Evolutionary conservation across 2,888 invertebrate species (phyloP).

Genomic region (Philopedon plagiatum): DNA sequence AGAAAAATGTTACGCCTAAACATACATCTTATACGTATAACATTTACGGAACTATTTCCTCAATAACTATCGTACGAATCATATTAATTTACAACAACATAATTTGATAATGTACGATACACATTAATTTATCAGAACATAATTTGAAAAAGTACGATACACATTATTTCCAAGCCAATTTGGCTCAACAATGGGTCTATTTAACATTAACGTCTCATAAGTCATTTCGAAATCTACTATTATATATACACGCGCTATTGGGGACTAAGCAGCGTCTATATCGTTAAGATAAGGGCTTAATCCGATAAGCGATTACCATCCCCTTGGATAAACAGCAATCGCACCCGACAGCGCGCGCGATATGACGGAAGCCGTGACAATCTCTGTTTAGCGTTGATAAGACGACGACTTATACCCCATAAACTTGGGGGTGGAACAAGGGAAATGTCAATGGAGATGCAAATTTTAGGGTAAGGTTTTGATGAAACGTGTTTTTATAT

Average conservation of each 20-base stretch:
- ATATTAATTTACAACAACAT: too few relatives aligned
- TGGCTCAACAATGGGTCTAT: neutral
- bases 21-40: too few relatives aligned
- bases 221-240: slow-evolving; percentile 38
- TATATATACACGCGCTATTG: slow-evolving; percentile 61
- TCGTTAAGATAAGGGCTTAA: slow-evolving; percentile 69
- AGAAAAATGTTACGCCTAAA: too few relatives aligned
- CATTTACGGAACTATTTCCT: too few relatives aligned
- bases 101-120: too few relatives aligned
- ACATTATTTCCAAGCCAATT: neutral
- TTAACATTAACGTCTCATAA: slow-evolving; percentile 39
- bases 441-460: slow-evolving; percentile 43
- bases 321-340: slow-evolving; percentile 67
- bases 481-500: slow-evolving; percentile 19
- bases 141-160: neutral
- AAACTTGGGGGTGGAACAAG: slow-evolving; percentile 45
- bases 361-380: slow-evolving; percentile 68
- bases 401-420: slow-evolving; percentile 55
- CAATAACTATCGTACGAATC: too few relatives aligned
- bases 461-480: slow-evolving; percentile 36
- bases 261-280: slow-evolving; percentile 65
- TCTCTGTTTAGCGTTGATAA: slow-evolving; percentile 69
- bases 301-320: slow-evolving; percentile 70
- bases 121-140: too few relatives aligned
- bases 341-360: slow-evolving; percentile 60